Evolutionary conservation across 2,113 vertebrate genomes (phyloP).

Genomic region (Clarias batrachus): DNA sequence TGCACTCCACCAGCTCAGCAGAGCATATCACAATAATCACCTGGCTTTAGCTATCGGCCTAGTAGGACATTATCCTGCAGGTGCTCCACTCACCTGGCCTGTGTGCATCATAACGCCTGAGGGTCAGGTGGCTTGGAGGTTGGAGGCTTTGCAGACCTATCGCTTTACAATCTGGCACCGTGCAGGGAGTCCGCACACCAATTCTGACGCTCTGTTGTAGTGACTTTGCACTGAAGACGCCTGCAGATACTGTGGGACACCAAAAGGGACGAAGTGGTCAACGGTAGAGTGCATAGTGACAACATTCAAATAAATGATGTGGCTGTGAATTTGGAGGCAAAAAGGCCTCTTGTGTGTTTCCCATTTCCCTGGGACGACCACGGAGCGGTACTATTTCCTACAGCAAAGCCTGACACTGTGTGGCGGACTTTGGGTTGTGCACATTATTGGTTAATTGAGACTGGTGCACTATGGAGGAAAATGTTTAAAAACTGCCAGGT

Average conservation of each 20-base stretch:
- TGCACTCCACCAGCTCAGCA: not conserved
- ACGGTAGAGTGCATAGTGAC: not conserved
- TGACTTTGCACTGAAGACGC: not conserved
- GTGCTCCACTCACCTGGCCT: constrained; percentile 5
- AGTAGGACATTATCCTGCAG: not conserved
- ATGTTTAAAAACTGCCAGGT: not conserved
- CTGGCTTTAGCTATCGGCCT: not conserved
- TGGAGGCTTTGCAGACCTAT: constrained; percentile 17
- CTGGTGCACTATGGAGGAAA: not conserved
- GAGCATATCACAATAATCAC: not conserved
- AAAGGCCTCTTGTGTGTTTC: not conserved
- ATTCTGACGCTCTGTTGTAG: not conserved
- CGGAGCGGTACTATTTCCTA: not conserved
- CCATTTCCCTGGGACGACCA: too few relatives aligned
- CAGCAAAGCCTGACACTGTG: not conserved
- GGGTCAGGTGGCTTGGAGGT: constrained; percentile 24
- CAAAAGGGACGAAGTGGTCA: not conserved
- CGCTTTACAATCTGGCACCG: constrained; percentile 19
- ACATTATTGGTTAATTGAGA: not conserved
- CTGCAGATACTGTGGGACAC: not conserved
- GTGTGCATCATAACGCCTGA: not conserved
- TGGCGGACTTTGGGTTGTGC: not conserved
- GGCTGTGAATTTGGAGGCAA: not conserved
- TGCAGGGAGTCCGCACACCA: constrained; percentile 4
- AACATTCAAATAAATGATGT: not conserved